These are phyloP conservation scores for Syrmaticus mikado DNA, from an alignment of 2,113 vertebrate genomes.

Conservation along the genomic window DNA sequence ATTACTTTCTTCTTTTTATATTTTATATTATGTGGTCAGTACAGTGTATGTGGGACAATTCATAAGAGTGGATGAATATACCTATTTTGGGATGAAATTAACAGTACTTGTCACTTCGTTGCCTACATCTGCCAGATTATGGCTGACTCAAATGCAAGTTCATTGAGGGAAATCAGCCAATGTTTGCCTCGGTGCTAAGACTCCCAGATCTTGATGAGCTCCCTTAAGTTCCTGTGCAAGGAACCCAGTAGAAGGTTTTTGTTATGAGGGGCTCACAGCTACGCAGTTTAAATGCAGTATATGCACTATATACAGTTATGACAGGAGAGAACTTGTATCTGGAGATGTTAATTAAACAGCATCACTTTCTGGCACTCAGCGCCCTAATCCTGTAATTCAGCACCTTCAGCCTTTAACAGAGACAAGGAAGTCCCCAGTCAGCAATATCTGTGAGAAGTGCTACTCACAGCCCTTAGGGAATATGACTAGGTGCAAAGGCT, in stretches of 20 bases:
- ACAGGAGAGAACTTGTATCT: neutral
- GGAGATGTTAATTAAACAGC: neutral
- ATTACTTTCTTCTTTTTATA: neutral
- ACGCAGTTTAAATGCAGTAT: neutral
- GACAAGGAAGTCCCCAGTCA: neutral
- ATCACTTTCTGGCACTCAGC: neutral
- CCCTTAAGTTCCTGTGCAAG: neutral
- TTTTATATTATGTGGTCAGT: no score
- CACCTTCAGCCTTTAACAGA: neutral
- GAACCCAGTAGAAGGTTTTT: accelerated
- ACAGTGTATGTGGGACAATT: no score
- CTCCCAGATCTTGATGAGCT: neutral
- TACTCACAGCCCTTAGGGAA: neutral
- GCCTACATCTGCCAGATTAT: neutral
- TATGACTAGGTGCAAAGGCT: neutral
- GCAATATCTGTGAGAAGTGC: neutral
- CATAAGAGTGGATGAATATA: neutral
- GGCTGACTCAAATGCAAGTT: neutral
- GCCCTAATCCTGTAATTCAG: neutral
- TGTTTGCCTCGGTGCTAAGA: neutral
- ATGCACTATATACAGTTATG: no score
- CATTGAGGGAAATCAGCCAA: accelerated
- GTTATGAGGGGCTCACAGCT: neutral
- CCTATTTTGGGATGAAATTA: accelerated
- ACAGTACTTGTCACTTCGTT: neutral